Base-by-base conservation (phyloP, 2,113 vertebrate genomes). In the Halcyon senegalensis region DNA sequence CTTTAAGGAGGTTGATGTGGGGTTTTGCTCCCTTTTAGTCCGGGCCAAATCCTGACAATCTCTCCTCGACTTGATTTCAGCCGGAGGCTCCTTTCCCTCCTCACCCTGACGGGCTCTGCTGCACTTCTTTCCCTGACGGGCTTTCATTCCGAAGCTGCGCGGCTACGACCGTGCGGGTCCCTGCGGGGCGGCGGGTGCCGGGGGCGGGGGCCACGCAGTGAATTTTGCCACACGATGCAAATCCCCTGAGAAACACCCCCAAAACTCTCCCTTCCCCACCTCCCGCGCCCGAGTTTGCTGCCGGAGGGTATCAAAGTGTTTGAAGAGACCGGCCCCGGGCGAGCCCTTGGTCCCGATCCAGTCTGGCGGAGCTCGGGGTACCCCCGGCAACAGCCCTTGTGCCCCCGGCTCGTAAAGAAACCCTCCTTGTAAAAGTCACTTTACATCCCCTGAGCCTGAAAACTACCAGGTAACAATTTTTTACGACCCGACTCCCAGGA, bases 321-420 rank as follows among this genome's bases (percentile, higher is more conserved):
- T 23, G 37, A 46, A 48, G 25, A 0, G 4, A 60, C 17, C 5
- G 1, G 4, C 11, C 23, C 33, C 3, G 2, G 19, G 12, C 0
- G 23, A 76, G 33, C 15, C 13, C 51, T 17, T 15, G 0, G 15
- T 28, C 28, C n/a, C 6, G 7, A 4, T 13, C 21, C 2, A 2
- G 8, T 25, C 11, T 4, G 1, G 17, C 2, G 7, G 44, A 50
- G 31, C 11, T 13, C 4, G 0, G 51, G 11, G 2, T 58, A 75
- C 27, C 14, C 28, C 66, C 28, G 0, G 17, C 3, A 1, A 21
- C 30, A 43, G 35, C 48, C 28, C 13, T 18, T 14, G 28, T 27
- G 37, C 5, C 58, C 4, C 60, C 5, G 0, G 1, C 35, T 56
- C 43, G 4, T 16, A 50, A 31, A 55, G 25, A 44, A 58, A 30